A percentile compares a stretch with the other conserved stretches of the same genome.
Conservation (phyloP, 1,140 invertebrate genomes). For the Bombus ignitus region DNA sequence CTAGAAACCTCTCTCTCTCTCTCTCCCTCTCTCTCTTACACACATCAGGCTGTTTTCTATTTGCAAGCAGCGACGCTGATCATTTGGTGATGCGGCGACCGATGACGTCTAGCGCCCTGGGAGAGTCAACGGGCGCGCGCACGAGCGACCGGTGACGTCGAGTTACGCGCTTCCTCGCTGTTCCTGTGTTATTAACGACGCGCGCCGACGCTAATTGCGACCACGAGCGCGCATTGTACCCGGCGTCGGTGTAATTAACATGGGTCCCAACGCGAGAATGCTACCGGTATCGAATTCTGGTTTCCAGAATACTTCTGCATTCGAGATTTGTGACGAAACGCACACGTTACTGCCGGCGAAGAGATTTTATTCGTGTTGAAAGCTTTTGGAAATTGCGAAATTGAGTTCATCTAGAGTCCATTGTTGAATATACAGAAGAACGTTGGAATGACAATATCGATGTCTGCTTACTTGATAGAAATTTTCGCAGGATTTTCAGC, state of each 20-base stretch:
- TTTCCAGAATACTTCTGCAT: background rate
- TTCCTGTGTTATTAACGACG: constrained; percentile 40
- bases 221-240: constrained; percentile 10
- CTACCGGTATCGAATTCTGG: constrained; percentile 1
- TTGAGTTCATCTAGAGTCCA: background rate
- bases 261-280: background rate
- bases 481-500: no score
- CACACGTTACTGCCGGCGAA: background rate
- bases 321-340: background rate
- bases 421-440: no score
- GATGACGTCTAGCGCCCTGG: constrained; percentile 4
- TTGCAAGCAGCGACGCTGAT: constrained; percentile 24
- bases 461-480: no score
- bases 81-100: constrained; percentile 16
- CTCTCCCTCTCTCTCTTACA: no score
- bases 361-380: background rate
- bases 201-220: constrained; percentile 32
- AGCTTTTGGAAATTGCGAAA: background rate
- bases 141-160: constrained; percentile 23
- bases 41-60: constrained; percentile 21
- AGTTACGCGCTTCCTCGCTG: constrained; percentile 8
- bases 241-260: constrained; percentile 26
- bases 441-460: no score
- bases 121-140: constrained; percentile 24
- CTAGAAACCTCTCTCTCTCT: constrained; percentile 12